Base-by-base conservation (phyloP, 1,140 invertebrate species). In the Eciton burchellii region DNA sequence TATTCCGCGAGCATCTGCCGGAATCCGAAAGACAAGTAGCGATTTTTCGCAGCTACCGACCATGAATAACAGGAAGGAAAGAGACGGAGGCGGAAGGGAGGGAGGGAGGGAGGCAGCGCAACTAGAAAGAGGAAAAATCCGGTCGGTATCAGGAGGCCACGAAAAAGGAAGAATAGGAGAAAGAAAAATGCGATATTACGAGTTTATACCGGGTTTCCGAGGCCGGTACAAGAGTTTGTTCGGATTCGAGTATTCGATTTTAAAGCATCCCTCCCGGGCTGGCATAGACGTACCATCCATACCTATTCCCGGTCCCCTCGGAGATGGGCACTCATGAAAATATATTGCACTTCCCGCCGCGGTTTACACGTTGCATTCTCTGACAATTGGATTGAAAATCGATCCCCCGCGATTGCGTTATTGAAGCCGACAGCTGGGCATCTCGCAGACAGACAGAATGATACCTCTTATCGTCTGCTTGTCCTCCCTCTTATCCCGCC, bases 351-450 rank as follows among this genome's bases (percentile, higher is more conserved):
- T 92, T 92, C 88, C 86, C 82, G 66, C 66, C 85, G 88, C 85
- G 89, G 91, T 92, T 92, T 92, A 92, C 92, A 92, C 90, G 85
- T 92, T 89, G 88, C 91, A 93, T 92, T 92, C 91, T 91, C 90
- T 91, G 87, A 92, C 91, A 91, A 92, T 92, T 93, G 92, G 90
- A 92, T 93, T 92, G 91, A 90, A 92, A 93, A 93, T 93, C 92
- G 91, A 93, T 92, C 89, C 88, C 29, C 49, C 24, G 24, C 87
- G 85, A 91, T 92, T 90, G 89, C 88, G 84, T 89, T 91, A 91
- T 92, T 92, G 89, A 87, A 90, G 87, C 43, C 82, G 85, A 89
- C 89, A 84, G 66, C 68, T 84, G 73, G 54, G 74, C 57, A 85
- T 77, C 72, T 65, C 71, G 21, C 35, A 77, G 65, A 54, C 47